phyloP scores from a whole-genome alignment of 1,140 invertebrate species.

The Leptoteleia sp. region DNA sequence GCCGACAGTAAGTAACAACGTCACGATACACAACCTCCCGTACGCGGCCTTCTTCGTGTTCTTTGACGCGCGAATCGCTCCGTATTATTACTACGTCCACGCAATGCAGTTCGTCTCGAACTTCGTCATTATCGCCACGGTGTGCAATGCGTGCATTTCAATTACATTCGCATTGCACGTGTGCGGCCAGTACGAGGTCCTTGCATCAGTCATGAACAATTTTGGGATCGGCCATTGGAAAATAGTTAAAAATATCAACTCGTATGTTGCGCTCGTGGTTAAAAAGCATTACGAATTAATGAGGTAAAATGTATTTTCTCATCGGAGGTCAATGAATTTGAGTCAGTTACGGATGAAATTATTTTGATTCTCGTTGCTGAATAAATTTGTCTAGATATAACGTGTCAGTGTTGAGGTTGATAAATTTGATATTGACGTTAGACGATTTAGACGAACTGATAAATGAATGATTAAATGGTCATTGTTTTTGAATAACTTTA shows the following conservation, averaged over 20 bases:
- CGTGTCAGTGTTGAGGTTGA: no score
- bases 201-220: background rate
- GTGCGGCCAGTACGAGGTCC: conserved; percentile 34
- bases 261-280: background rate
- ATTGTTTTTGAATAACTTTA: no score
- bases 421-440: no score
- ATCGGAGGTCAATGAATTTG: no score
- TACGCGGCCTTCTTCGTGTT: conserved; percentile 7
- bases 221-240: conserved; percentile 7
- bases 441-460: no score
- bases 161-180: conserved; percentile 16
- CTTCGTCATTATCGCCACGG: background rate
- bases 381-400: no score
- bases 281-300: background rate
- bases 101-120: background rate
- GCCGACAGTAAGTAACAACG: background rate
- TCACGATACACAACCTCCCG: conserved; percentile 24
- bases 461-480: no score
- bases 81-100: conserved; percentile 24
- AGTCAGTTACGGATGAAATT: no score
- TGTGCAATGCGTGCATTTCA: conserved; percentile 4
- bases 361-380: no score
- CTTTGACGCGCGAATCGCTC: conserved; percentile 11
- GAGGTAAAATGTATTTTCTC: background rate
- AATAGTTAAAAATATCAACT: background rate